Evolutionary conservation across 1,140 invertebrate genomes (phyloP).

Genomic region (Aphelenchoides fujianensis): DNA sequence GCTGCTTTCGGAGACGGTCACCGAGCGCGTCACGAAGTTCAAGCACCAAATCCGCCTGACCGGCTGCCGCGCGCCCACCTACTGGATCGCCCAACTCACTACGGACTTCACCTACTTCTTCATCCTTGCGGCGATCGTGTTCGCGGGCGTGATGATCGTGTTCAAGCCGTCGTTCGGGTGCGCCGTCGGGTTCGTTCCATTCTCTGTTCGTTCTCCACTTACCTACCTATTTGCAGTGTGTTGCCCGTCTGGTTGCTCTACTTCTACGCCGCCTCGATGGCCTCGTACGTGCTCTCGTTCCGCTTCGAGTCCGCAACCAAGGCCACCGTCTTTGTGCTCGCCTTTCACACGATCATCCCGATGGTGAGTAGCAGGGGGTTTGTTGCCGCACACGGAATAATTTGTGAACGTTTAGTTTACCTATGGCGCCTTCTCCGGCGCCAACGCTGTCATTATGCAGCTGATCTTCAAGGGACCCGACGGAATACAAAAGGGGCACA

Average conservation of each 20-base stretch:
- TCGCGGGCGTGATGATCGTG: neutral
- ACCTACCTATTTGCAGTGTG: too few species aligned
- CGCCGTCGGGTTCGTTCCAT: too few species aligned
- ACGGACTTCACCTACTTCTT: slow-evolving; percentile 5
- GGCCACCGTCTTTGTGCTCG: slow-evolving; percentile 7
- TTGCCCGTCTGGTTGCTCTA: neutral
- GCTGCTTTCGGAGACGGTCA: neutral
- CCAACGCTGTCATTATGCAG: too few species aligned
- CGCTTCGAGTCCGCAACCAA: slow-evolving; percentile 10
- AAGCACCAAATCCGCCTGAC: slow-evolving; percentile 5
- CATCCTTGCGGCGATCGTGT: neutral
- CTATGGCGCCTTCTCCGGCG: too few species aligned
- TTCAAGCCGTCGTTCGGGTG: neutral
- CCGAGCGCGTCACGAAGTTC: slow-evolving; percentile 5
- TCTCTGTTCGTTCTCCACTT: too few species aligned
- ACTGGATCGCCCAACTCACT: slow-evolving; percentile 9
- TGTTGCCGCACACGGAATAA: too few species aligned
- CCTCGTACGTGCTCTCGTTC: neutral
- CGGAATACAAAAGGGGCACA: too few species aligned
- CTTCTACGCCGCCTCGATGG: neutral
- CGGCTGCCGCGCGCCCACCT: neutral
- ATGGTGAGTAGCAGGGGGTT: too few species aligned
- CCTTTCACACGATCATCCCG: slow-evolving; percentile 14
- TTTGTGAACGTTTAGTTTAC: too few species aligned
- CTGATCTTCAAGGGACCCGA: too few species aligned